Conservation (phyloP, 2,797 vertebrate genomes). For the Typhlichthys eigenmanni region DNA sequence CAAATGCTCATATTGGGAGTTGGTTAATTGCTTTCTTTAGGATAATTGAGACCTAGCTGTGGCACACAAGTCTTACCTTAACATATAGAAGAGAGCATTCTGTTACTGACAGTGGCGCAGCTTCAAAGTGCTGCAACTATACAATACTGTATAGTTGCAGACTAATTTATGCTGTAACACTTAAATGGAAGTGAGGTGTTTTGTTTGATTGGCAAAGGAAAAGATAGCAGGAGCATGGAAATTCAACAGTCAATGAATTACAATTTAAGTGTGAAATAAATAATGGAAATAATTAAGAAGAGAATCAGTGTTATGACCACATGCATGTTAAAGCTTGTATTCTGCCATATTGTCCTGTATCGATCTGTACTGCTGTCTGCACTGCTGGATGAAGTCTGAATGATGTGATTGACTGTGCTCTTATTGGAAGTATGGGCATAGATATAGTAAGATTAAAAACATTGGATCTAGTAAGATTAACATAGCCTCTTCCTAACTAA, state of each 20-base stretch:
- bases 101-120: constrained; percentile 22
- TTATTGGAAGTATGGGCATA: constrained; percentile 26
- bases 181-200: too few relatives aligned
- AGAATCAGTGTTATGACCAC: too few relatives aligned
- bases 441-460: constrained; percentile 1
- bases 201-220: too few relatives aligned
- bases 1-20: not conserved
- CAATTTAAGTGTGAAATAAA: too few relatives aligned
- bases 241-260: too few relatives aligned
- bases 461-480: not conserved
- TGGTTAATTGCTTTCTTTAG: not conserved
- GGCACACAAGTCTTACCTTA: constrained; percentile 46
- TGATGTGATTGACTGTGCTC: constrained; percentile 27
- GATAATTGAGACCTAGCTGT: constrained; percentile 6
- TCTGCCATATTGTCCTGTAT: constrained; percentile 5
- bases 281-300: too few relatives aligned
- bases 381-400: constrained; percentile 25
- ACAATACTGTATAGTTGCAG: too few relatives aligned
- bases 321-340: too few relatives aligned
- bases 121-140: not conserved
- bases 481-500: constrained; percentile 9
- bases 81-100: not conserved
- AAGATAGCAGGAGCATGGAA: too few relatives aligned
- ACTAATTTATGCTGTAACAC: too few relatives aligned
- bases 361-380: not conserved